Conservation (phyloP, 2,888 invertebrate species). For the Candidula unifasciata region DNA sequence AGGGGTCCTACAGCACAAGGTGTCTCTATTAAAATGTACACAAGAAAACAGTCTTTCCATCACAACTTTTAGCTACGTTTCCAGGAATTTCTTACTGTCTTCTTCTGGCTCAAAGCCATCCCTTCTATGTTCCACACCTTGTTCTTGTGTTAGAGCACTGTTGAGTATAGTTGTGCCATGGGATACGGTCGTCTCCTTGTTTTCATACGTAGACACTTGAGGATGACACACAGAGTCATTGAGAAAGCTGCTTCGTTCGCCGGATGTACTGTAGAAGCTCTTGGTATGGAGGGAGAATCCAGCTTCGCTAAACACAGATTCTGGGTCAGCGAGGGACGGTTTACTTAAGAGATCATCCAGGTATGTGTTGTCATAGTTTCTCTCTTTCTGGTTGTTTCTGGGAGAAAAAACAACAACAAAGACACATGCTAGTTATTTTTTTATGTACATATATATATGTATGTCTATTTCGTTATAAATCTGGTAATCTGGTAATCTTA, state of each 20-base stretch:
- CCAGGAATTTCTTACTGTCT: too few species aligned
- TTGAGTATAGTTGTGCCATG: neutral
- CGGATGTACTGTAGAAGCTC: neutral
- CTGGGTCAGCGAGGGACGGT: conserved; percentile 46
- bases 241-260: neutral
- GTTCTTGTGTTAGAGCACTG: neutral
- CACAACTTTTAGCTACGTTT: too few species aligned
- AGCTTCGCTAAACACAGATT: conserved; percentile 47
- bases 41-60: too few species aligned
- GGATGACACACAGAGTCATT: neutral
- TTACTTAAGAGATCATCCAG: conserved; percentile 47
- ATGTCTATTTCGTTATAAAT: too few species aligned
- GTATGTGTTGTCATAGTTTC: conserved; percentile 2
- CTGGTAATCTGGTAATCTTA: too few species aligned
- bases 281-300: conserved; percentile 9
- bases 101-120: too few species aligned
- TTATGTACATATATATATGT: too few species aligned
- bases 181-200: neutral
- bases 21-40: too few species aligned
- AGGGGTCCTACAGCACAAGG: too few species aligned
- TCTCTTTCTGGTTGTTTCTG: neutral
- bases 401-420: too few species aligned
- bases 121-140: too few species aligned
- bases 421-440: too few species aligned
- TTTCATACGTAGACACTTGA: neutral